Evolutionary conservation across 2,113 vertebrate genomes (phyloP).

Genomic region (Sapajus apella): DNA sequence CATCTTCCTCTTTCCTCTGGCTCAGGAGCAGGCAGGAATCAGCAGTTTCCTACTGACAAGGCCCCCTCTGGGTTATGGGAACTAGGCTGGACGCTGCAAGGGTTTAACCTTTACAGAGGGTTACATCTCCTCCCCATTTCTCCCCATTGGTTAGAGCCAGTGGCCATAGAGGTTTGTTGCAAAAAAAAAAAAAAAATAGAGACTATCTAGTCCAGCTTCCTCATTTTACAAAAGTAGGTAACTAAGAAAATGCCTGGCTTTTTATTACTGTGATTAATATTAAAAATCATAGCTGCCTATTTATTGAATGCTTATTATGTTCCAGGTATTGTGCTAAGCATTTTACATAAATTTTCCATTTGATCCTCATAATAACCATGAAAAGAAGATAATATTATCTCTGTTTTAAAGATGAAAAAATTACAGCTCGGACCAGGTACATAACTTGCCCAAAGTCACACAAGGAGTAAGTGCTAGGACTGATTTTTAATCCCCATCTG

Average conservation of each 20-base stretch:
- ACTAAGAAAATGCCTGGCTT: background rate
- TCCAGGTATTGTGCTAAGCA: background rate
- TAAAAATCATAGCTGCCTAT: background rate
- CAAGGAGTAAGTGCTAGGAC: background rate
- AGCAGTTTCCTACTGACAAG: slow-evolving; percentile 76
- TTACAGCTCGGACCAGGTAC: background rate
- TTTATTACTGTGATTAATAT: background rate
- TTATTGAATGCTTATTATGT: background rate
- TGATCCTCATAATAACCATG: background rate
- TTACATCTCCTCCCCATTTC: background rate
- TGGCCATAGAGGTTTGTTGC: background rate
- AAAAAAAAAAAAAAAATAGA: background rate
- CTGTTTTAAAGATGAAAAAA: slow-evolving; percentile 14
- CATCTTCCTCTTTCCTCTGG: slow-evolving; percentile 66
- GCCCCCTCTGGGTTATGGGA: slow-evolving; percentile 31
- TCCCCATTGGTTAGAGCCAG: background rate
- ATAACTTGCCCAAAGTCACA: fast-evolving
- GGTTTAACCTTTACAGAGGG: slow-evolving; percentile 52
- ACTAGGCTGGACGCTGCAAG: background rate
- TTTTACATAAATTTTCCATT: background rate
- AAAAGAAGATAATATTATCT: background rate
- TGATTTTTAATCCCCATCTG: background rate
- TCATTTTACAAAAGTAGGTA: background rate
- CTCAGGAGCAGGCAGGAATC: slow-evolving; percentile 71
- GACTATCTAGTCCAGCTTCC: background rate